Evolutionary conservation across 2,113 vertebrate species (phyloP), one percentile per base, ranked within the genome.

Genomic region (Helogale parvula): DNA sequence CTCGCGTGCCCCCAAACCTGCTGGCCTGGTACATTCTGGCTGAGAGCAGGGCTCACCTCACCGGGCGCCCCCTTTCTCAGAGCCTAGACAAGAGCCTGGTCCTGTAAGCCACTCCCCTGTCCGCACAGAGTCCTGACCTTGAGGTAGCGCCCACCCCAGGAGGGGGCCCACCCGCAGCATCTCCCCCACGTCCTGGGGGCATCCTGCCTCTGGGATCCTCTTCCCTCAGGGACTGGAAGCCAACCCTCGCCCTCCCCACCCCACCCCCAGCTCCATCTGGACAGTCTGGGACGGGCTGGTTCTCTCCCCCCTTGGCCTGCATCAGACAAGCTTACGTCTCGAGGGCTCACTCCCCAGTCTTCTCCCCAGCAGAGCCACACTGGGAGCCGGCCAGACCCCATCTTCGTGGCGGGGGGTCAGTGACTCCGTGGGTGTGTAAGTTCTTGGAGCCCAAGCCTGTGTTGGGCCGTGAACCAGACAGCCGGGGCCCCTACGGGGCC

Each of bases 61-160:
- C 3, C 5, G 16, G 35, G 15, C 79, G 38, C 47, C 47, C 50
- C 35, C 12, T 7, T 23, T 21, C 57, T 21, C 57, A 0, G 57
- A 60, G 57, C 23, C 21, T 50, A 50, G 50, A 13, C 50, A 2
- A n/a, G 71, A 72, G 27, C 7, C 38, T 35, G 69, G 15, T 35
- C 25, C 50, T 33, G 7, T 50, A 16, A 81, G 45, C 85, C 1
- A 0, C 27, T 3, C 8, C 8, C 74, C 69, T 29, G 17, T 19
- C n/a, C 16, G 6, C 8, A 1, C 0, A 4, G 0, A 17, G 35
- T 38, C 19, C 41, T 80, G 19, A 33, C 47, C 2, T 7, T 5
- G 25, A n/a, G 38, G 79, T 23, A n/a, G 33, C 11, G 8, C 31
- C 35, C 60, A 14, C 63, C 25, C 27, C 21, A 66, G 50, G 10